phyloP scores from a whole-genome alignment of 2,113 vertebrate genomes.

The Morone chrysops region DNA sequence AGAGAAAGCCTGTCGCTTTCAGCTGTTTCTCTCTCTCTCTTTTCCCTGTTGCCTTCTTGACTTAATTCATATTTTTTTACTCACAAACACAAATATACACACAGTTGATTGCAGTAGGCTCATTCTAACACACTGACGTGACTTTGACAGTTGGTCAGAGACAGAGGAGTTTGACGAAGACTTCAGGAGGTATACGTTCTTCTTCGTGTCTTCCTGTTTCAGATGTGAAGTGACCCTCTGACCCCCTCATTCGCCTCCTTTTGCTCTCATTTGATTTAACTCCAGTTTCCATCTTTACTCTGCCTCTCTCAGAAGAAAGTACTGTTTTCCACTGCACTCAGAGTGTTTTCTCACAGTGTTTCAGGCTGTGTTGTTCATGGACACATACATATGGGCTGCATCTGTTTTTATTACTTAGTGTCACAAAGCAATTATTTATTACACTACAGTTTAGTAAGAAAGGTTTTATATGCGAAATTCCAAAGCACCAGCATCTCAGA shows the following conservation, averaged over 20 bases:
- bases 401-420: background rate
- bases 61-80: background rate
- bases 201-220: conserved; percentile 38
- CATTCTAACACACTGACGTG: conserved; percentile 65
- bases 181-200: conserved; percentile 72
- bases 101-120: background rate
- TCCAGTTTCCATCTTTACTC: conserved; percentile 15
- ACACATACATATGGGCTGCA: conserved; percentile 35
- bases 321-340: background rate
- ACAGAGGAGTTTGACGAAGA: conserved; percentile 73
- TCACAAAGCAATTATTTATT: too few relatives aligned
- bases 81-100: conserved; percentile 5
- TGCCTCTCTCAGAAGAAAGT: conserved; percentile 28
- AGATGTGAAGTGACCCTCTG: conserved; percentile 51
- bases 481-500: too few relatives aligned
- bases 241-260: background rate
- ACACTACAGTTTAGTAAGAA: too few relatives aligned
- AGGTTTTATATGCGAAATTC: too few relatives aligned
- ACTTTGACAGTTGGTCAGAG: conserved; percentile 81
- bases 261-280: conserved; percentile 38
- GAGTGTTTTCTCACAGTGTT: background rate
- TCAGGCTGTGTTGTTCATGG: conserved; percentile 42
- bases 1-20: background rate
- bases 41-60: background rate
- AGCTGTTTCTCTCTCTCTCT: conserved; percentile 3